Conservation (phyloP, 2,113 vertebrate genomes). For the Lonchura striata region DNA sequence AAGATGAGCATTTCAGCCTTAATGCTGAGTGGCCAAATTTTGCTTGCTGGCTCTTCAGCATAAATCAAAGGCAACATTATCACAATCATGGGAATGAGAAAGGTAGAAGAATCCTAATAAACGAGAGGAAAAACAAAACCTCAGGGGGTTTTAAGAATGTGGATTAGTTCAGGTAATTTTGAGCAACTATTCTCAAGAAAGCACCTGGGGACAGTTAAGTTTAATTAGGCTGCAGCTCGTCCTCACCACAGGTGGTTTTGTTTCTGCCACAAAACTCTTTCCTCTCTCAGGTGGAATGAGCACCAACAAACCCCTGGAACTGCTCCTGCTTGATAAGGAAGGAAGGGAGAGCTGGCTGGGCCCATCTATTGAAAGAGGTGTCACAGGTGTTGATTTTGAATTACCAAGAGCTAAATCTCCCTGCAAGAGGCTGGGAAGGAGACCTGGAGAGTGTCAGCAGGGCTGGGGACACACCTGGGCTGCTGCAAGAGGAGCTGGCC, state of each 20-base stretch:
- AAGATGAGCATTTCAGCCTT: background rate
- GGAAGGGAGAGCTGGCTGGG: background rate
- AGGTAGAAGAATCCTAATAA: background rate
- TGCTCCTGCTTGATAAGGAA: background rate
- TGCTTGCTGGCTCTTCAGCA: background rate
- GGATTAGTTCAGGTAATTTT: slow-evolving; percentile 35
- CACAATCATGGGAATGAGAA: background rate
- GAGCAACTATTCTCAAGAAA: slow-evolving; percentile 11
- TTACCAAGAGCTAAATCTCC: background rate
- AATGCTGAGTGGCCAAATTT: background rate
- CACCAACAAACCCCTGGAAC: background rate
- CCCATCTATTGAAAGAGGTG: background rate
- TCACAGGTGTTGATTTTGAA: background rate
- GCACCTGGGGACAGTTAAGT: slow-evolving; percentile 2
- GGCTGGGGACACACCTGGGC: background rate
- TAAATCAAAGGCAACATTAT: background rate
- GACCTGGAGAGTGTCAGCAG: background rate
- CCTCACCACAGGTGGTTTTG: background rate
- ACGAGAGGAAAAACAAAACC: background rate
- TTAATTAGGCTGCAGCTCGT: slow-evolving; percentile 30
- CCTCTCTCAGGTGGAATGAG: background rate
- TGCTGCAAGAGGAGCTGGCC: background rate
- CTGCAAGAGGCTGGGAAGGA: background rate
- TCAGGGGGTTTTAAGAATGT: background rate
- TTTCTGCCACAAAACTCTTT: background rate